Conservation (phyloP, 1,140 invertebrate species). For the Microplitis mediator region DNA sequence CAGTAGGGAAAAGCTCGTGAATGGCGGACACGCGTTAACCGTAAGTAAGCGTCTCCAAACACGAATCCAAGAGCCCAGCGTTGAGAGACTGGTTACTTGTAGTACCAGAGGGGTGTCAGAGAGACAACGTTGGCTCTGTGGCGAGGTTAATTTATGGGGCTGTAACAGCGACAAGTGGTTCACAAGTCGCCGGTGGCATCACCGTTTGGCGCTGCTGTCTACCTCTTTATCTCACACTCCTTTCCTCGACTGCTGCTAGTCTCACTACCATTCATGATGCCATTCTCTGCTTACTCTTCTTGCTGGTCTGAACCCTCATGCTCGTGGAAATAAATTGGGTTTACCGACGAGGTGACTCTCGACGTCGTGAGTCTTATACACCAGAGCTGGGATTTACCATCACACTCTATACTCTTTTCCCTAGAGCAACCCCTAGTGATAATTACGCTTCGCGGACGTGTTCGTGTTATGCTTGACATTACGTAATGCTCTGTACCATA, state of each 20-base stretch:
- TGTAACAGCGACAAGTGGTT: slow-evolving; percentile 64
- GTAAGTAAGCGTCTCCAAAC: neutral
- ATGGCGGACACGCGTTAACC: neutral
- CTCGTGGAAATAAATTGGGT: slow-evolving; percentile 60
- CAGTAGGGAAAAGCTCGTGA: neutral
- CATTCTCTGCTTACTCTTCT: neutral
- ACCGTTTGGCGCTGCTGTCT: slow-evolving; percentile 49
- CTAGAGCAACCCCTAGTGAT: neutral
- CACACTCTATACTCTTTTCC: neutral
- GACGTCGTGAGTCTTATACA: slow-evolving; percentile 11
- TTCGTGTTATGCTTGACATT: too few species aligned
- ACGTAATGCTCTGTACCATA: too few species aligned
- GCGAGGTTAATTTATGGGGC: slow-evolving; percentile 58
- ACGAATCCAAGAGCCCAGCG: neutral
- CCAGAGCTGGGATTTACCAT: slow-evolving; percentile 18
- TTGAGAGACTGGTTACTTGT: neutral
- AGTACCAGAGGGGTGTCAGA: neutral
- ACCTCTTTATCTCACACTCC: slow-evolving; percentile 20
- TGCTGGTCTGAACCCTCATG: slow-evolving; percentile 46
- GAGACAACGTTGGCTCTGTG: neutral
- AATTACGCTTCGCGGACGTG: slow-evolving; percentile 15
- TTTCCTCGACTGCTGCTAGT: slow-evolving; percentile 1
- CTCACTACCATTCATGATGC: neutral
- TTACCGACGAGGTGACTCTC: slow-evolving; percentile 39
- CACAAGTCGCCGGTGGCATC: slow-evolving; percentile 62